Conservation (phyloP, 2,888 invertebrate genomes). For the Xestia ashworthii region DNA sequence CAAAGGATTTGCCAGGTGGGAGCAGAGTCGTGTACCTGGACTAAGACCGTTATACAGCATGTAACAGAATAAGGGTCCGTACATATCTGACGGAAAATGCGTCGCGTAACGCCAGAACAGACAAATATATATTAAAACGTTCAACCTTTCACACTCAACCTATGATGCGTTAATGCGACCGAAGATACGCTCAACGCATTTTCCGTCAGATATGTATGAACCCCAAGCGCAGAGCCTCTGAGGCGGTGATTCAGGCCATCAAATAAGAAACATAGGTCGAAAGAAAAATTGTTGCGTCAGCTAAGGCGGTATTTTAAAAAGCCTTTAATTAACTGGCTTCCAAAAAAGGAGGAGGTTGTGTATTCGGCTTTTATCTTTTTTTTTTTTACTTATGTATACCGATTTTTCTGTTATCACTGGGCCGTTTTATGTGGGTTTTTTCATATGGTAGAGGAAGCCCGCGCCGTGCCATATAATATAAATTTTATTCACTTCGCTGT, state of each 20-base stretch:
- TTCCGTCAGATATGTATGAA: too few species aligned
- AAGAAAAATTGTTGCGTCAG: background rate
- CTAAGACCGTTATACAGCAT: too few species aligned
- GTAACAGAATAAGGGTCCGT: background rate
- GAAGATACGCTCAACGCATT: too few species aligned
- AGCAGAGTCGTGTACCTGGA: too few species aligned
- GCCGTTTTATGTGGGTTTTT: background rate
- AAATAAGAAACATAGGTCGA: background rate
- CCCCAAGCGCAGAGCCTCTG: too few species aligned
- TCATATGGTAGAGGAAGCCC: background rate
- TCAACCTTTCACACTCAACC: too few species aligned
- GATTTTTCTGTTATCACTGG: background rate
- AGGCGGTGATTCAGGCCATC: background rate
- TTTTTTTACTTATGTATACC: background rate
- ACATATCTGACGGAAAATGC: too few species aligned
- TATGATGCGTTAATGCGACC: too few species aligned
- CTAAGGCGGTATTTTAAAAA: background rate
- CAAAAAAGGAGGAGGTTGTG: background rate
- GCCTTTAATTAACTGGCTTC: background rate
- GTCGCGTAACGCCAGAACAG: too few species aligned
- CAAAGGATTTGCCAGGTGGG: too few species aligned
- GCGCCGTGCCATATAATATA: background rate
- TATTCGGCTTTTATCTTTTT: too few species aligned
- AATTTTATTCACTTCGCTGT: constrained; percentile 2
- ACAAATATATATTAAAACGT: too few species aligned